Conservation (phyloP, 2,888 invertebrate species). For the Podabrus alpinus region DNA sequence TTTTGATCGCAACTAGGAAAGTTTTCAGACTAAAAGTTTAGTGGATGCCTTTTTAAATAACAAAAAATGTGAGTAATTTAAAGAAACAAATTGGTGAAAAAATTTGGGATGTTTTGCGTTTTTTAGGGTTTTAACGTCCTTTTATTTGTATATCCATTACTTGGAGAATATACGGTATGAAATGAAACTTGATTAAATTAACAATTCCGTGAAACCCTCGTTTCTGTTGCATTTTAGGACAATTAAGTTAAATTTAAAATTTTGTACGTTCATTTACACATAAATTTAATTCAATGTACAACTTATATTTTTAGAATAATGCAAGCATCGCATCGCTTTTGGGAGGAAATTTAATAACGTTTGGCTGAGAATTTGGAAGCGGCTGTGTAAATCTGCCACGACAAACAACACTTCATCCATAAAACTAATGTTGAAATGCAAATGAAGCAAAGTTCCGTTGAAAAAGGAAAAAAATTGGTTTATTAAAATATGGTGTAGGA, state of each 20-base stretch:
- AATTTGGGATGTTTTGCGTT: background rate
- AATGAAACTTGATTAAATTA: background rate
- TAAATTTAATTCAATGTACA: background rate
- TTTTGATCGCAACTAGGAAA: background rate
- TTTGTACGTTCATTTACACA: background rate
- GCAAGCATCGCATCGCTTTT: background rate
- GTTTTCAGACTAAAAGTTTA: background rate
- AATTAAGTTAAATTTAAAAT: background rate
- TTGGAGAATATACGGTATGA: background rate
- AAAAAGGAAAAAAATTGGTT: background rate
- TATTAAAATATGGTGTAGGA: background rate
- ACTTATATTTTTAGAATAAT: background rate
- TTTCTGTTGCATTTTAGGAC: background rate
- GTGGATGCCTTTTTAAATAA: no score
- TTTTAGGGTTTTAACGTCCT: background rate
- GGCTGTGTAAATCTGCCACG: conserved; percentile 1
- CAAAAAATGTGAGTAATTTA: background rate
- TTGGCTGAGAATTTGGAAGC: background rate
- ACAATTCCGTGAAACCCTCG: background rate
- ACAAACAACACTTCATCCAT: background rate
- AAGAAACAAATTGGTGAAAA: background rate
- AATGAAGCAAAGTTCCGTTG: background rate
- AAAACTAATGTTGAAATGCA: background rate
- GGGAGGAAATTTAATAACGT: background rate
- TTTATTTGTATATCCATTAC: background rate